Evolutionary conservation across 2,888 invertebrate genomes (phyloP), one percentile per base, ranked within the genome.

Genomic region (Platycheirus albimanus): DNA sequence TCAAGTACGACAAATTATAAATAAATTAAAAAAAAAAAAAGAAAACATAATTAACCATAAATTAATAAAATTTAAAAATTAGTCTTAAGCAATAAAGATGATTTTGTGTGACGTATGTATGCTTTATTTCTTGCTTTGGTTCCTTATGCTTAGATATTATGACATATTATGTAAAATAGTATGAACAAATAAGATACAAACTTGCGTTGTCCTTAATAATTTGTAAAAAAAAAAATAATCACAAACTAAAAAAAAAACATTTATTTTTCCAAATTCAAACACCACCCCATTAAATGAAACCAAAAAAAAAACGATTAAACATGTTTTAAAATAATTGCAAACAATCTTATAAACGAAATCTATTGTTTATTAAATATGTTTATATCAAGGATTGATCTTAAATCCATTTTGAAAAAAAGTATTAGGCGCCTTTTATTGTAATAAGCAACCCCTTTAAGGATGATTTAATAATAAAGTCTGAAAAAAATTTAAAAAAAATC

Each of bases 381-480:
- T 76, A 71, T 71, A 64, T 54, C 41, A 54, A 63, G 51, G 38
- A 71, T 51, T 61, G 36, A 19, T 74, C 74, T 67, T 38, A 33
- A 54, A 79, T 79, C 67, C 38, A 76, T 58, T 61, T 49, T 36
- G 36, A 58, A 70, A 80, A 56, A 69, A 74, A 80, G 67, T 83
- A 72, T 74, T 83, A 83, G 78, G 56, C 78, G 83, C 77, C 83
- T 83, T 83, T 67, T 83, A 83, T 83, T 83, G 83, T 83, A 83
- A 69, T 78, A 83, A 83, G 78, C 78, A 83, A 80, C 47, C 72
- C 83, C 83, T 83, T 74, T 83, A 83, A 83, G 83, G 83, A 83
- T 78, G 72, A 83, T 83, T 83, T 83, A 83, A 83, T 83, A 83
- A 83, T 83, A 83, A 83, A 83, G 83, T 83, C 83, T 83, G 83